These are phyloP conservation scores for Notodonta dromedarius DNA, from an alignment of 2,888 invertebrate species.

Conservation along the genomic window DNA sequence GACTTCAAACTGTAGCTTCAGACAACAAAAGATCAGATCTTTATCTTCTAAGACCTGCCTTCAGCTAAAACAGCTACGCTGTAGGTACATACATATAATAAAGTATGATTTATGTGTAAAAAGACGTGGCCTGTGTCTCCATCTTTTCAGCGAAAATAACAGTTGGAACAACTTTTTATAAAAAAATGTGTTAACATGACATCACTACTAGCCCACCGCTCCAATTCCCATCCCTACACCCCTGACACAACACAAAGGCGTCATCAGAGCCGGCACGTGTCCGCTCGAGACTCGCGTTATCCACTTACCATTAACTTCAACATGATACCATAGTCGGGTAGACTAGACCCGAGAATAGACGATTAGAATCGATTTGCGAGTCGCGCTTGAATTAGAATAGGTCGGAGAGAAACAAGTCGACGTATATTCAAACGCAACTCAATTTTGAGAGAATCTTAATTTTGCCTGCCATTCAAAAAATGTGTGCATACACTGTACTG, in stretches of 20 bases:
- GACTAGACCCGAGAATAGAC: not conserved
- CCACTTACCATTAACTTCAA: conserved; percentile 17
- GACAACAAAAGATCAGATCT: too few species aligned
- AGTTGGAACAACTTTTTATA: not conserved
- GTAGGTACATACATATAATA: not conserved
- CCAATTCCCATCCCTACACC: not conserved
- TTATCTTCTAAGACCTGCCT: not conserved
- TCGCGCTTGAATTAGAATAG: not conserved
- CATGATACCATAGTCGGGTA: conserved; percentile 7
- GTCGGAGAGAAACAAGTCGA: too few species aligned
- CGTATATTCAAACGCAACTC: too few species aligned
- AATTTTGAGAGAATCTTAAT: too few species aligned
- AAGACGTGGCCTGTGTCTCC: not conserved
- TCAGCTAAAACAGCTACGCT: not conserved
- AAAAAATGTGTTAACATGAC: too few species aligned
- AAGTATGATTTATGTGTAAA: too few species aligned
- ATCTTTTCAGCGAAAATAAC: not conserved
- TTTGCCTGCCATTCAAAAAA: too few species aligned
- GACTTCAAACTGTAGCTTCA: too few species aligned
- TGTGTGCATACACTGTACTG: too few species aligned
- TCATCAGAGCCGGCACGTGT: conserved; percentile 64
- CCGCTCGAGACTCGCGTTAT: conserved; percentile 27
- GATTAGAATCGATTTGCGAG: conserved; percentile 3
- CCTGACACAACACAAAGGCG: conserved; percentile 49
- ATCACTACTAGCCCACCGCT: not conserved